Evolutionary conservation across 2,888 invertebrate species (phyloP).

Genomic region (Harpalus rubripes): DNA sequence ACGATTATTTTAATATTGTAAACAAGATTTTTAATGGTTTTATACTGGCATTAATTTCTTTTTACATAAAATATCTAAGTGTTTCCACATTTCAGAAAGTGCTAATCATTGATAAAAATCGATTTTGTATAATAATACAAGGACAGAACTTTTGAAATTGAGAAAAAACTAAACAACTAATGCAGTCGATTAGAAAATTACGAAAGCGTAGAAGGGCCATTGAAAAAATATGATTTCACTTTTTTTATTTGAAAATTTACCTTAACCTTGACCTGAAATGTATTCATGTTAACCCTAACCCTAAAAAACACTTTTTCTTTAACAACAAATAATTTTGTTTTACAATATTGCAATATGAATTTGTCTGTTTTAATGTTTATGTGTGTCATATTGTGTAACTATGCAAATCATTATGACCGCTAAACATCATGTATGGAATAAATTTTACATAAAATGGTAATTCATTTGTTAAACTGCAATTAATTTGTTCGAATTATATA

Average conservation of each 20-base stretch:
- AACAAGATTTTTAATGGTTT: conserved; percentile 42
- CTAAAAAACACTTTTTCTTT: not conserved
- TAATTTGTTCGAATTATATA: conserved; percentile 27
- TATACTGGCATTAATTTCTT: conserved; percentile 10
- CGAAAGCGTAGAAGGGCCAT: conserved; percentile 47
- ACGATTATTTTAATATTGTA: conserved; percentile 2
- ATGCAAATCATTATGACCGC: conserved; percentile 24
- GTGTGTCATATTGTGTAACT: conserved; percentile 9
- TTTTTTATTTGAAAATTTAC: conserved; percentile 21
- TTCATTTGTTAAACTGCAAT: conserved; percentile 7
- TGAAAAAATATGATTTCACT: conserved; percentile 44
- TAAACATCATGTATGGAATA: conserved; percentile 23
- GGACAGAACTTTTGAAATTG: conserved; percentile 45
- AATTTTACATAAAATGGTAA: conserved; percentile 32
- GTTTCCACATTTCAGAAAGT: conserved; percentile 47
- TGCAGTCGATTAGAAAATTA: conserved; percentile 51
- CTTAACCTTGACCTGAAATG: conserved; percentile 36
- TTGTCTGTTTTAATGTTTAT: not conserved
- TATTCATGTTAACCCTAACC: conserved; percentile 25
- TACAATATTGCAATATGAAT: conserved; percentile 5
- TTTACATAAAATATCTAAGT: conserved; percentile 28
- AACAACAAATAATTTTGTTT: not conserved
- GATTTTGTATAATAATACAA: conserved; percentile 50
- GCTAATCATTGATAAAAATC: conserved; percentile 50
- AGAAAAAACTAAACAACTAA: conserved; percentile 11